These are phyloP conservation scores for Lamellibrachia columna DNA, from an alignment of 2,888 invertebrate genomes.

Conservation along the genomic window DNA sequence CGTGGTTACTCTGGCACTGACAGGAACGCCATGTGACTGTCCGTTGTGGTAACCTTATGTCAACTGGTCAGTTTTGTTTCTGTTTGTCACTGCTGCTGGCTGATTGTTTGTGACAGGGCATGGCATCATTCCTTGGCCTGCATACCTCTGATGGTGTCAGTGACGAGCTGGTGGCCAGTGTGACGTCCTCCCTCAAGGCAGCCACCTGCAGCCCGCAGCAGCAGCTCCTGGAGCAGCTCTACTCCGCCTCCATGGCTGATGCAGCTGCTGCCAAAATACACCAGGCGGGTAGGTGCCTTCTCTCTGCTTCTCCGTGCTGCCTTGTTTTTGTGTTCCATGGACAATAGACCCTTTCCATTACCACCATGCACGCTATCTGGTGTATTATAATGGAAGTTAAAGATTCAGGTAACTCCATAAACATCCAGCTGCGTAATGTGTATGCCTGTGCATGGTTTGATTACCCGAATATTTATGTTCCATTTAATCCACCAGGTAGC, in stretches of 20 bases:
- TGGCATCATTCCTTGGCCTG: background rate
- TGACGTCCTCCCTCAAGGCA: background rate
- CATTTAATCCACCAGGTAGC: background rate
- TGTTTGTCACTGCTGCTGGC: background rate
- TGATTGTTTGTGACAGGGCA: background rate
- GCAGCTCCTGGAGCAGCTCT: conserved; percentile 12
- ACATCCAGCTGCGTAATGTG: no score
- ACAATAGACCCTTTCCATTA: no score
- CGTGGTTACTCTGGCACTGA: no score
- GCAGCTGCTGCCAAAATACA: background rate
- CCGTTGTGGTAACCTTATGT: background rate
- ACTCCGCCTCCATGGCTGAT: background rate
- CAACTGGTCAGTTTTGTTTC: background rate
- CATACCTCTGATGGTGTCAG: background rate
- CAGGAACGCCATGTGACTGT: no score
- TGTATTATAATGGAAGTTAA: no score
- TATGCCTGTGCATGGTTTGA: no score
- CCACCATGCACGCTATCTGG: no score
- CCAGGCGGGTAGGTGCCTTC: background rate
- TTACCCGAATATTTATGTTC: no score
- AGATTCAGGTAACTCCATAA: no score
- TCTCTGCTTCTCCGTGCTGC: background rate
- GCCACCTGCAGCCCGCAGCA: background rate
- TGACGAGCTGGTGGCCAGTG: background rate
- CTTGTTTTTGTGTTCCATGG: no score